A percentile compares a stretch with the other conserved stretches of the same genome.
Conservation (phyloP, 2,888 invertebrate species). For the Barypeithes pellucidus region DNA sequence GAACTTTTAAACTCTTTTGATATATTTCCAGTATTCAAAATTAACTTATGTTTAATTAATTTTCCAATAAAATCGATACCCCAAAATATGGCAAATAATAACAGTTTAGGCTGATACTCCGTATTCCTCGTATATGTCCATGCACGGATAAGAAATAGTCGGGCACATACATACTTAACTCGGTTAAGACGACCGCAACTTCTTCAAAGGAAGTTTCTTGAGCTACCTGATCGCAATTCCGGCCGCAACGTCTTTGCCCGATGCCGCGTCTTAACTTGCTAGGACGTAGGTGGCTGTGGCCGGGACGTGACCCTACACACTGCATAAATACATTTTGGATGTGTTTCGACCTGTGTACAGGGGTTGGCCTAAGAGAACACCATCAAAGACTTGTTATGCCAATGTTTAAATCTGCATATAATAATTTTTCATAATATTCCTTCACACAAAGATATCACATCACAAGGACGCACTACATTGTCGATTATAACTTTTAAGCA, state of each 20-base stretch:
- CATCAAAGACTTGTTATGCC: no score
- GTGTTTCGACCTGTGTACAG: constrained; percentile 39
- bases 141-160: constrained; percentile 62
- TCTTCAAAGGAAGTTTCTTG: constrained; percentile 63
- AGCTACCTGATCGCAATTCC: constrained; percentile 68
- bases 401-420: no score
- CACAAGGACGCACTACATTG: no score
- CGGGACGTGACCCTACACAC: constrained; percentile 54
- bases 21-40: no score
- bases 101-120: no score
- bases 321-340: constrained; percentile 64
- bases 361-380: neutral
- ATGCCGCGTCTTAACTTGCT: constrained; percentile 61
- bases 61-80: no score
- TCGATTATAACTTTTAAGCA: no score
- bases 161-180: constrained; percentile 59
- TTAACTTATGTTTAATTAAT: no score
- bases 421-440: no score
- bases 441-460: no score
- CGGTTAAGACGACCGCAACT: constrained; percentile 57
- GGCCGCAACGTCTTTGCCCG: constrained; percentile 65
- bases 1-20: no score
- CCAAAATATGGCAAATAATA: no score
- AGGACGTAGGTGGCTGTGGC: constrained; percentile 59
- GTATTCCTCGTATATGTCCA: constrained; percentile 31